phyloP scores from a whole-genome alignment of 2,113 vertebrate genomes.

The Sardina pilchardus region DNA sequence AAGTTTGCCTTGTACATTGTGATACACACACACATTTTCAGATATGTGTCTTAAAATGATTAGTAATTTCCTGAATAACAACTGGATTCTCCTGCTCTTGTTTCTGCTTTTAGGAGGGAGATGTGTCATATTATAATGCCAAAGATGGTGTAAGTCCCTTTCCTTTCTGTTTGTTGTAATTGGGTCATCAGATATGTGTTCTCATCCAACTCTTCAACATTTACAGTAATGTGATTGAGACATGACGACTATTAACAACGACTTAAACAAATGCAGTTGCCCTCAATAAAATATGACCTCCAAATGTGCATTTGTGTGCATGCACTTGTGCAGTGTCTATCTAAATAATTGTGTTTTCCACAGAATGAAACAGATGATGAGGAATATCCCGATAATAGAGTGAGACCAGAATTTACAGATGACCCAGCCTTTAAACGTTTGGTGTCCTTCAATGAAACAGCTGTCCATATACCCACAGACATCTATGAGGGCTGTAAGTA shows the following conservation, averaged over 20 bases:
- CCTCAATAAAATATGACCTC: background rate
- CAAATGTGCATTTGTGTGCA: background rate
- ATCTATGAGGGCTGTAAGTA: conserved; percentile 96
- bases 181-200: background rate
- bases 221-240: background rate
- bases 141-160: conserved; percentile 84
- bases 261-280: background rate
- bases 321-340: background rate
- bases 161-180: background rate
- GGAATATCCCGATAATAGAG: conserved; percentile 63
- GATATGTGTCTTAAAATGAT: background rate
- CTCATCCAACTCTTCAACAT: background rate
- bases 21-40: background rate
- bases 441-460: conserved; percentile 86
- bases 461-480: conserved; percentile 92
- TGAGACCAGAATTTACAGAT: conserved; percentile 79
- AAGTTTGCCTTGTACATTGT: background rate
- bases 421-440: conserved; percentile 83
- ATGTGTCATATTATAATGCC: conserved; percentile 88
- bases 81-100: conserved; percentile 36
- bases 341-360: conserved; percentile 58
- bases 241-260: background rate
- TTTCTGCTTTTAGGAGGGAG: conserved; percentile 74
- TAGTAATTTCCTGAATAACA: background rate
- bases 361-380: conserved; percentile 77